These are phyloP conservation scores for Amazona ochrocephala DNA, from an alignment of 2,797 vertebrate species.

Conservation along the genomic window DNA sequence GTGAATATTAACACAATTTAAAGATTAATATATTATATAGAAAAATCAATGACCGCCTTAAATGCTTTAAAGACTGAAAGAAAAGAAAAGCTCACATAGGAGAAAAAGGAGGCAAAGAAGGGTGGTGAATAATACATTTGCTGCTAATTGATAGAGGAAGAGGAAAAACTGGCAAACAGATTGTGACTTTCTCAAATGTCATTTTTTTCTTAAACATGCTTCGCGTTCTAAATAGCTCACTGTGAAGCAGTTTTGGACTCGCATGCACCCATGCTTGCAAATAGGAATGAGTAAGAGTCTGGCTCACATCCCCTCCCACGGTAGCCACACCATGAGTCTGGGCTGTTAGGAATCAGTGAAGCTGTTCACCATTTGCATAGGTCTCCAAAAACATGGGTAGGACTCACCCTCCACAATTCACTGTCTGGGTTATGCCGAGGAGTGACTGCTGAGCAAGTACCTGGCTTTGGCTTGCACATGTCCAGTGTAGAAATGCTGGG, in stretches of 20 bases:
- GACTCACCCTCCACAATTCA: fast-evolving
- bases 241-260: slow-evolving; percentile 12
- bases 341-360: neutral
- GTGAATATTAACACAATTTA: slow-evolving; percentile 50
- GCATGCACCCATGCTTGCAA: slow-evolving; percentile 20
- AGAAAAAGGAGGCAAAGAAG: neutral
- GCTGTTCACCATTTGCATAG: neutral
- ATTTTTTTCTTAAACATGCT: slow-evolving; percentile 18
- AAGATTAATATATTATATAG: slow-evolving; percentile 28
- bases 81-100: neutral
- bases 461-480: neutral
- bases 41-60: neutral
- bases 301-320: slow-evolving; percentile 49
- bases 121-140: neutral
- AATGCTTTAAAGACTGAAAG: neutral
- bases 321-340: neutral
- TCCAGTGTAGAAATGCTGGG: neutral
- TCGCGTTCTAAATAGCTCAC: slow-evolving; percentile 37
- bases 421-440: neutral
- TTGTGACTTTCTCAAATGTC: slow-evolving; percentile 61
- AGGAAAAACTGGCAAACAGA: slow-evolving; percentile 54
- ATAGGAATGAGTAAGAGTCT: slow-evolving; percentile 60
- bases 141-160: slow-evolving; percentile 44
- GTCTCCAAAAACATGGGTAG: neutral
- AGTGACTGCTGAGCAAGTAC: neutral